Percentiles rank a stretch among this genome's conserved stretches.
phyloP scores from a whole-genome alignment of 2,797 vertebrate species.

The Cuculus canorus region DNA sequence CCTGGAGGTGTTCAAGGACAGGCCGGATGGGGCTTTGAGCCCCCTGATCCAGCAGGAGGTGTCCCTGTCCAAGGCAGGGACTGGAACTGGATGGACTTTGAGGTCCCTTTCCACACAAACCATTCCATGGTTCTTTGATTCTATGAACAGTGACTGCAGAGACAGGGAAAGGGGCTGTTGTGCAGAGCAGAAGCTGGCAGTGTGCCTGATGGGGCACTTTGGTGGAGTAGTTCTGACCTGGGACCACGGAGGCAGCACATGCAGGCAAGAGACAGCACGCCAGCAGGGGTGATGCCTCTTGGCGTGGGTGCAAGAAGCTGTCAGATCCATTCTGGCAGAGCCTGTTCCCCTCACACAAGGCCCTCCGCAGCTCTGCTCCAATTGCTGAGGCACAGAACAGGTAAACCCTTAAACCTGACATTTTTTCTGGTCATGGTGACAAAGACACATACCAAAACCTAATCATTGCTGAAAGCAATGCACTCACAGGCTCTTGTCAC shows the following conservation, averaged over 20 bases:
- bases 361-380: background rate
- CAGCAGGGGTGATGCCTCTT: accelerated
- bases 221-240: background rate
- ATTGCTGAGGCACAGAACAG: background rate
- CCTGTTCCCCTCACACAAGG: background rate
- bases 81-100: too few relatives aligned
- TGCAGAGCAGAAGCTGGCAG: background rate
- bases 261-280: background rate
- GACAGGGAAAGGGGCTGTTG: background rate
- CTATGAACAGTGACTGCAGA: background rate
- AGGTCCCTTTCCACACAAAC: too few relatives aligned
- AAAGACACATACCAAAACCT: background rate
- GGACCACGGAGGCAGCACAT: accelerated
- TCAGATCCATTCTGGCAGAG: background rate
- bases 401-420: background rate
- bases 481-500: background rate
- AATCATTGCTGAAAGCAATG: background rate
- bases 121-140: too few relatives aligned
- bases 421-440: background rate
- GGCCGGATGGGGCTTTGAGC: too few relatives aligned
- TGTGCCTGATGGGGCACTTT: accelerated
- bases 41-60: too few relatives aligned
- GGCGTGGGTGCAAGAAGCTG: background rate
- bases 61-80: too few relatives aligned
- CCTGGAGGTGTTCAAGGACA: too few relatives aligned